Base-by-base conservation (phyloP, 2,888 invertebrate genomes). In the Colostygia pectinataria region DNA sequence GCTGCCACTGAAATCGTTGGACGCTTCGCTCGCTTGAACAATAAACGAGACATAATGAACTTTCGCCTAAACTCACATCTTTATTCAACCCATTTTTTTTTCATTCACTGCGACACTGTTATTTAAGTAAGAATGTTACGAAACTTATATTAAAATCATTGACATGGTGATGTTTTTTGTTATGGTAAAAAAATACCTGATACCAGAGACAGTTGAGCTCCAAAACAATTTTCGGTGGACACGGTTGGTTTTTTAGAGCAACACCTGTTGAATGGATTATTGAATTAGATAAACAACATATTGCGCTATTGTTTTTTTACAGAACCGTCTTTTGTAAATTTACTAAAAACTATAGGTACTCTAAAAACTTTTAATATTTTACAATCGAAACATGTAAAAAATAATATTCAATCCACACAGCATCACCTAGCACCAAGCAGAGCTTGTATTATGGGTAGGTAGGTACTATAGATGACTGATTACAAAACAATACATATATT, bases 221-320 rank as follows among this genome's bases (percentile, higher is more conserved):
- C 67, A 65, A 75, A 83, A 83, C 81, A 77, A 77, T 74, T 79
- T 74, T 80, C 72, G 65, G 74, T 80, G 83, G 85, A 76, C 80
- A 82, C 78, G 78, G 76, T 70, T 66, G 43, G 65, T 78, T 87
- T 88, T 83, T 85, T 80, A 62, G 51, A 55, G 46, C 60, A 54
- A 63, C 88, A 89, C 88, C 88, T 89, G 88, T 86, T 83, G 69
- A 59, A 57, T 66, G 77, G 77, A 74, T 79, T 79, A 80, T 76
- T 77, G 72, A 80, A 78, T 74, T 74, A 72, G 71, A 77, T 77
- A 77, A 72, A 68, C 68, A 70, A 72, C 74, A 74, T 66, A 71
- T 71, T 76, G 74, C 63, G 65, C 68, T 69, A 66, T 52, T 46
- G n/a, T 58, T 51, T 40, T 55, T 5, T 10, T 18, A 31, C n/a